phyloP scores from a whole-genome alignment of 2,888 invertebrate species.

The Flexamia atlantica region DNA sequence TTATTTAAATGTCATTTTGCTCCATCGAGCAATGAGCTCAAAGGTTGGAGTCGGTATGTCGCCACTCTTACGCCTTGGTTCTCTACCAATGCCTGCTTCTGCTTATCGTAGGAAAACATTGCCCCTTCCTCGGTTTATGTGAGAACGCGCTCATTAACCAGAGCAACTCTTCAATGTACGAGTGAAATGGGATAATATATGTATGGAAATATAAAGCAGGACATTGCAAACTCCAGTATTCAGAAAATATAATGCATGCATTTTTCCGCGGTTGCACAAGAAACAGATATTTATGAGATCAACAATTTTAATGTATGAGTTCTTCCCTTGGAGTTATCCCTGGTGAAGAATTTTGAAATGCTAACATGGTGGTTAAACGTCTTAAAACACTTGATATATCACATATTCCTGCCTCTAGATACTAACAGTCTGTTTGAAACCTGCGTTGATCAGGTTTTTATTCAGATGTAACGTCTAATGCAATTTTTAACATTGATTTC shows the following conservation, averaged over 20 bases:
- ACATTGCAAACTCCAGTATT: neutral
- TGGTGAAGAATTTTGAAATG: no score
- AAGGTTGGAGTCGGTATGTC: neutral
- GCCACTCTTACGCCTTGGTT: neutral
- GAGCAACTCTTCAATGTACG: neutral
- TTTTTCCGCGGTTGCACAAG: neutral
- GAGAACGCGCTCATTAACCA: slow-evolving; percentile 8
- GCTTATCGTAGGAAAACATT: slow-evolving; percentile 4
- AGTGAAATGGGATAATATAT: neutral
- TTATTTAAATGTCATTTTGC: no score
- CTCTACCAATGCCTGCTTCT: neutral
- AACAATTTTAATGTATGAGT: neutral
- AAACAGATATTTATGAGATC: neutral
- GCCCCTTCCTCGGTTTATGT: slow-evolving; percentile 1
- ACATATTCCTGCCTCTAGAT: no score
- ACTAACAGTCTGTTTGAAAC: no score
- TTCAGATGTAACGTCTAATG: no score
- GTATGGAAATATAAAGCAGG: neutral
- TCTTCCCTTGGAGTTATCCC: neutral
- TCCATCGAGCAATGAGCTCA: neutral
- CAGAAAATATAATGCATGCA: neutral
- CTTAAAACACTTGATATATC: no score
- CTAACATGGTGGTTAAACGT: no score
- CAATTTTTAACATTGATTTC: no score
- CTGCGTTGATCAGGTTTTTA: no score